phyloP scores from a whole-genome alignment of 1,140 invertebrate species.

The Penaeus japonicus region DNA sequence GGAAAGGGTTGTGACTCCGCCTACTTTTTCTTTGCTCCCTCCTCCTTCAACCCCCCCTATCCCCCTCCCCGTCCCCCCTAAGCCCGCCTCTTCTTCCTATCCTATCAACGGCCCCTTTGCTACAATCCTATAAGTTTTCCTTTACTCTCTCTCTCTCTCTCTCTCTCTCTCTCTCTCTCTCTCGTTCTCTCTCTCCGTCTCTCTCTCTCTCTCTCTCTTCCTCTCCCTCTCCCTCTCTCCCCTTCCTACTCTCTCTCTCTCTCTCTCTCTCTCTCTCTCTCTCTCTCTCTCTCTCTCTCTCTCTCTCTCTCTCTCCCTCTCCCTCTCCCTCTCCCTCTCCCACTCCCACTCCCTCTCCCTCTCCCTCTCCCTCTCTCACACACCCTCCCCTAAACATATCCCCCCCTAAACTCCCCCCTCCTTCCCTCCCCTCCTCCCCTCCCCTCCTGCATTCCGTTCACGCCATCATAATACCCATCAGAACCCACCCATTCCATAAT shows the following conservation, averaged over 20 bases:
- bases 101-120: too few relatives aligned
- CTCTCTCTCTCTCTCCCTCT: too few relatives aligned
- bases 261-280: too few relatives aligned
- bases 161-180: background rate
- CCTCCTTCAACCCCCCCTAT: too few relatives aligned
- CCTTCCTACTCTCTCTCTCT: too few relatives aligned
- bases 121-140: too few relatives aligned
- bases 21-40: too few relatives aligned
- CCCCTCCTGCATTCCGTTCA: background rate
- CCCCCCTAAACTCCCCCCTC: background rate
- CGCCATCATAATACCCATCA: background rate
- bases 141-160: background rate
- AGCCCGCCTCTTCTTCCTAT: too few relatives aligned
- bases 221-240: background rate
- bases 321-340: background rate
- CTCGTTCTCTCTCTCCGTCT: background rate
- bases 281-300: too few relatives aligned
- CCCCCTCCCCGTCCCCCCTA: too few relatives aligned
- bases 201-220: background rate
- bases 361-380: background rate
- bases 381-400: background rate
- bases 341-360: background rate
- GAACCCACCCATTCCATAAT: background rate
- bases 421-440: background rate
- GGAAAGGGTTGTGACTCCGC: too few relatives aligned